Conservation (phyloP, 2,797 vertebrate species). For the Acridotheres tristis region DNA sequence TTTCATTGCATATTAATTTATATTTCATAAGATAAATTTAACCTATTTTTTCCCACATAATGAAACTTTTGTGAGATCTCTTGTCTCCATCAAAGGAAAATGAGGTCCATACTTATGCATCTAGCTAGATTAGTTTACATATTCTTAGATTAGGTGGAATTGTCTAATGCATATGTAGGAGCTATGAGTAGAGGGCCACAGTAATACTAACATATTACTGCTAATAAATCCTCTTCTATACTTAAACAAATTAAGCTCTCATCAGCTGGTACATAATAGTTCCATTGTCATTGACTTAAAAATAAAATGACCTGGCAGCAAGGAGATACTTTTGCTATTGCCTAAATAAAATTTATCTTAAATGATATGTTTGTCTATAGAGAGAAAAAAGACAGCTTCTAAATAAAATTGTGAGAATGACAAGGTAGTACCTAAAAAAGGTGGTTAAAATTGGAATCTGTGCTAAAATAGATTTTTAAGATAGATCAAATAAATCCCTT, state of each 20-base stretch:
- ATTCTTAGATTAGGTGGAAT: constrained; percentile 36
- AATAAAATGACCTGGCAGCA: constrained; percentile 48
- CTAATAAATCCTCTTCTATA: constrained; percentile 40
- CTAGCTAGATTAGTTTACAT: constrained; percentile 46
- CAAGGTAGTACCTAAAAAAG: neutral
- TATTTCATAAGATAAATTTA: neutral
- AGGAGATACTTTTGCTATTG: constrained; percentile 15
- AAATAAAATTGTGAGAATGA: neutral
- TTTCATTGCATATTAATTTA: neutral
- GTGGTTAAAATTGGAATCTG: neutral
- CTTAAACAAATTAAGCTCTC: constrained; percentile 43
- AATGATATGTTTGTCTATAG: neutral
- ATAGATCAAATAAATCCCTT: neutral
- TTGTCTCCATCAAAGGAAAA: constrained; percentile 19
- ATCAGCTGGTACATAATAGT: constrained; percentile 22
- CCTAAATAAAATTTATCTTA: neutral
- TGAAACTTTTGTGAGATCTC: neutral
- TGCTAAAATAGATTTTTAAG: neutral
- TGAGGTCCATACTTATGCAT: neutral
- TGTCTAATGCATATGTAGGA: constrained; percentile 44
- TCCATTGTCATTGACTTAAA: constrained; percentile 55
- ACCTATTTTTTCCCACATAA: neutral
- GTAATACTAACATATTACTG: neutral
- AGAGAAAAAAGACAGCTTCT: neutral
- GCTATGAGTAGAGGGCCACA: neutral